phyloP scores from a whole-genome alignment of 2,797 vertebrate species.

The Xiphorhynchus erythropygius region DNA sequence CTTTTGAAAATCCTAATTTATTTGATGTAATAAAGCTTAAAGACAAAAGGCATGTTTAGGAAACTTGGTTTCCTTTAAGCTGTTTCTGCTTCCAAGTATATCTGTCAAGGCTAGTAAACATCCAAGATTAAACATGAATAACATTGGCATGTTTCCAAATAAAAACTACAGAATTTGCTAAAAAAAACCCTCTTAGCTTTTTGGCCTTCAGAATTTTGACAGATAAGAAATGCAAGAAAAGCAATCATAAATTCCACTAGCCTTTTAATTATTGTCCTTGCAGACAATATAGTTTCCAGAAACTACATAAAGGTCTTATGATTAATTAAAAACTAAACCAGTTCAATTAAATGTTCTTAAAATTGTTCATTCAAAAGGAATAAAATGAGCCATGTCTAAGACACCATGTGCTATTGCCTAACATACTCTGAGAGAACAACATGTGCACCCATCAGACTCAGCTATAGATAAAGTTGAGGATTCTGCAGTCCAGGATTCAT shows the following conservation, averaged over 20 bases:
- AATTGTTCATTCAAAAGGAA: conserved; percentile 1
- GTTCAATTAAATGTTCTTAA: background rate
- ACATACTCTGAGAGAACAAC: background rate
- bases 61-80: background rate
- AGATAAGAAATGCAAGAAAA: background rate
- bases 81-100: background rate
- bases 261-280: conserved; percentile 6
- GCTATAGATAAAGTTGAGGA: background rate
- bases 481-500: background rate
- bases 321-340: conserved; percentile 1
- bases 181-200: background rate
- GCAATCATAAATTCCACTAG: background rate
- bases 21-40: background rate
- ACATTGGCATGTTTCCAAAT: background rate
- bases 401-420: background rate
- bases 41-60: background rate
- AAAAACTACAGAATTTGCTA: background rate
- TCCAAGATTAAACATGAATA: background rate
- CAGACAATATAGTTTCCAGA: background rate
- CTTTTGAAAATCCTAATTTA: background rate
- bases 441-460: background rate
- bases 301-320: background rate
- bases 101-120: background rate
- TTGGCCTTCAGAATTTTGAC: background rate
- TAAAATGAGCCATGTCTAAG: background rate